Conservation (phyloP, 2,113 vertebrate genomes). For the Puffinus mauretanicus region DNA sequence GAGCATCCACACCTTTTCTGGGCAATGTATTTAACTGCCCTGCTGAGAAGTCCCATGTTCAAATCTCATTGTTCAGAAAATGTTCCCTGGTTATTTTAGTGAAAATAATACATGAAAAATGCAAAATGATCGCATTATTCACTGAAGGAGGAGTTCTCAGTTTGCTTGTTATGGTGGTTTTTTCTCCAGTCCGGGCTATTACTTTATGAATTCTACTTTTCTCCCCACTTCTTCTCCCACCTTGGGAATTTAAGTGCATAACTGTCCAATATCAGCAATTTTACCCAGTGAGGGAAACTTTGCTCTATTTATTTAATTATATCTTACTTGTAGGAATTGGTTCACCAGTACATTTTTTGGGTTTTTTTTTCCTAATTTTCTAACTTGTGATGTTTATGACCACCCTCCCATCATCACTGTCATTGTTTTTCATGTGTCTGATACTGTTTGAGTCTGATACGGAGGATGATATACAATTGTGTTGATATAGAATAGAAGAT, state of each 20-base stretch:
- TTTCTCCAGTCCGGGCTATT: background rate
- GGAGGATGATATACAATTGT: background rate
- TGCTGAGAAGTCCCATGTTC: background rate
- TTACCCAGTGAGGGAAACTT: background rate
- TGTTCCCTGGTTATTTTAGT: background rate
- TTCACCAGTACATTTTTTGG: background rate
- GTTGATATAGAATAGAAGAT: background rate
- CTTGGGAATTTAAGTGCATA: background rate
- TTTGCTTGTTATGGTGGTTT: background rate
- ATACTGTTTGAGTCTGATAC: background rate
- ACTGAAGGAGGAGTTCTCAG: background rate
- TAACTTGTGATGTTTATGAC: background rate
- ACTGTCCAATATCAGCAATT: background rate
- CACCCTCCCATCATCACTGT: too few species aligned
- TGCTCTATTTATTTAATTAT: background rate
- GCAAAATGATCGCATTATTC: background rate
- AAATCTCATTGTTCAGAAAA: background rate
- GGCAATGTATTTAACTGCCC: background rate
- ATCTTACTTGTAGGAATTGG: background rate
- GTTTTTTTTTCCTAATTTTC: background rate
- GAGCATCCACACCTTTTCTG: background rate
- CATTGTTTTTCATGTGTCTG: background rate
- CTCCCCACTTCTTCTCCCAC: fast-evolving
- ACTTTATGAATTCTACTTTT: background rate
- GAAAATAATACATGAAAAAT: background rate